Evolutionary conservation across 1,140 invertebrate genomes (phyloP), one percentile per base, ranked within the genome.

Genomic region (Drosophila azteca): DNA sequence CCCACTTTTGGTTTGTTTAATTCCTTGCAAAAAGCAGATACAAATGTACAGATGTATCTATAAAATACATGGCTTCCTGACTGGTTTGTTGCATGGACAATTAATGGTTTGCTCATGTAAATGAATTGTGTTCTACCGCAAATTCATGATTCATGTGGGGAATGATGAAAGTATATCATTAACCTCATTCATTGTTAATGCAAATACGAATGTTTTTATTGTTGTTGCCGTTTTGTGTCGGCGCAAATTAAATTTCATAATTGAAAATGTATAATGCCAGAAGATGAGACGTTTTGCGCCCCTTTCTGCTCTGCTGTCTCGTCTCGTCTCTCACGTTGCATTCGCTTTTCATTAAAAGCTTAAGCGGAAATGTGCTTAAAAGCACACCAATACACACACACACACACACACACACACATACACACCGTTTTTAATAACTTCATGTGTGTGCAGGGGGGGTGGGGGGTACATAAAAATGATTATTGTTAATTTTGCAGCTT

Each of bases 401-500:
- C 48, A 22, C 51, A 49, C 24, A 54, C 39, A 45, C 17, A 53
- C 53, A 51, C 41, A 9, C n/a, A 52, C 49, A 22, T 48, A 49
- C 4, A 24, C 3, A 24, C 24, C 41, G 51, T 68, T 80, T 79
- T 84, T 84, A 84, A 84, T 84, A 84, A 80, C 66, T 72, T 77
- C 63, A 65, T 79, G 68, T 31, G 63, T 20, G 62, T 13, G 31
- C 2, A 22, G 57, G 59, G 76, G 73, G 26, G 63, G n/a, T 20
- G 62, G 0, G 35, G 9, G 26, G 52, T 20, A 63, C 72, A 84
- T 84, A 69, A 84, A 77, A 84, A 77, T 77, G 63, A 85, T 80
- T 75, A 76, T 80, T 84, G 81, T 84, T 77, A 85, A 85, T 85
- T 83, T 74, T 53, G 52, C 64, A 50, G 52, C 49, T 69, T 46